Evolutionary conservation across 2,797 vertebrate genomes (phyloP).

Genomic region (Malacoctenus gilli): DNA sequence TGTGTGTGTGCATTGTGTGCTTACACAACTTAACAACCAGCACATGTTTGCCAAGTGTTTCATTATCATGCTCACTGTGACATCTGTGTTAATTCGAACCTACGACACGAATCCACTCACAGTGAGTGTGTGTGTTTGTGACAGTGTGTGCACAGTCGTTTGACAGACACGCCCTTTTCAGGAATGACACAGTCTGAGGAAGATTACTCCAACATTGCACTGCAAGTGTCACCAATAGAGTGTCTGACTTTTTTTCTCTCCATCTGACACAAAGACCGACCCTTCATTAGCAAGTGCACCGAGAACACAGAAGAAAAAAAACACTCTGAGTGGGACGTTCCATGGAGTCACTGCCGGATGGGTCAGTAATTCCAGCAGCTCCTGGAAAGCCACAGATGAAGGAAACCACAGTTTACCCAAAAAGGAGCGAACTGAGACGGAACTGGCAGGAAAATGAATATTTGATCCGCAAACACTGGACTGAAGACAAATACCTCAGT

Average conservation of each 20-base stretch:
- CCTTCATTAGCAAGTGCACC: too few species aligned
- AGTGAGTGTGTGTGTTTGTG: background rate
- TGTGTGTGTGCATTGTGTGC: slow-evolving; percentile 2
- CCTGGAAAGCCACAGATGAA: background rate
- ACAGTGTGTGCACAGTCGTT: background rate
- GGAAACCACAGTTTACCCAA: slow-evolving; percentile 17
- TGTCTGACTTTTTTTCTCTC: background rate
- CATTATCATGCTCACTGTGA: slow-evolving; percentile 35
- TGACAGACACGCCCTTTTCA: slow-evolving; percentile 29
- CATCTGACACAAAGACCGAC: slow-evolving; percentile 8
- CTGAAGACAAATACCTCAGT: slow-evolving; percentile 10
- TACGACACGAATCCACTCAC: slow-evolving; percentile 13
- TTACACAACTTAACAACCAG: slow-evolving; percentile 26
- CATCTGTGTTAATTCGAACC: too few species aligned
- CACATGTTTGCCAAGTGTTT: slow-evolving; percentile 49
- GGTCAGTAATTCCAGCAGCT: background rate
- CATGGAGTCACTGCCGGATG: background rate
- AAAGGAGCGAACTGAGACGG: slow-evolving; percentile 1
- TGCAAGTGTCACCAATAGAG: slow-evolving; percentile 30
- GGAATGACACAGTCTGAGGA: slow-evolving; percentile 19
- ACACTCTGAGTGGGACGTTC: slow-evolving; percentile 1
- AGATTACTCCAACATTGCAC: slow-evolving; percentile 16
- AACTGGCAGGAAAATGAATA: slow-evolving; percentile 15
- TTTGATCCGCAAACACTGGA: slow-evolving; percentile 21
- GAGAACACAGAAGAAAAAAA: slow-evolving; percentile 16